Percentiles rank a stretch among this genome's conserved stretches.
Conservation (phyloP, 92 coral and sea anemone genomes). For the Siderastrea siderea region DNA sequence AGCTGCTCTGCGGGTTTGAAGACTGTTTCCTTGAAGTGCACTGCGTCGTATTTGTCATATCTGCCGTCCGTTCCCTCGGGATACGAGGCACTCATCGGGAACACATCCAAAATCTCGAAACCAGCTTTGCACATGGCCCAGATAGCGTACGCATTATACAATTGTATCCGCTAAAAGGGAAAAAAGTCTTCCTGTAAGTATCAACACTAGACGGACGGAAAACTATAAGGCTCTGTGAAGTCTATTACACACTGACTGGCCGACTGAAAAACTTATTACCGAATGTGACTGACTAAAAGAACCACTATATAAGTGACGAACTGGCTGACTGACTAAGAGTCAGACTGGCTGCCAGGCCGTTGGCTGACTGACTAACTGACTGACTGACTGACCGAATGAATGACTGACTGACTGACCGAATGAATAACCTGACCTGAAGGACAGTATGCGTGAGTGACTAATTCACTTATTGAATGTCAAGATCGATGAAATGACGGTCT, state of each 20-base stretch:
- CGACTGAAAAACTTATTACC: not conserved
- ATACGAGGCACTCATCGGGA: conserved; percentile 41
- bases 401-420: not conserved
- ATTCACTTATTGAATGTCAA: not conserved
- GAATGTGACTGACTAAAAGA: not conserved
- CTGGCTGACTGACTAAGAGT: not conserved
- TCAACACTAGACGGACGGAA: not conserved
- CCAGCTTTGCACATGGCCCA: conserved; percentile 63
- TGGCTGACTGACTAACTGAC: not conserved
- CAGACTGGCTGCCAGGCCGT: not conserved
- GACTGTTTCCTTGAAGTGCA: conserved; percentile 32
- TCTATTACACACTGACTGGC: not conserved
- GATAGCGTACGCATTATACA: conserved; percentile 42
- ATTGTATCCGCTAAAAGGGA: conserved; percentile 28
- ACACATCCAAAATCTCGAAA: conserved; percentile 39
- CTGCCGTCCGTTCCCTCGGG: conserved; percentile 49
- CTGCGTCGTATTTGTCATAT: conserved; percentile 32
- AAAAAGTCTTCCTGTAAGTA: not conserved
- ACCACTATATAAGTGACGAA: too few species aligned
- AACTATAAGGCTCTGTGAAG: not conserved
- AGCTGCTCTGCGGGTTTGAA: conserved; percentile 53
- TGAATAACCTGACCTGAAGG: not conserved
- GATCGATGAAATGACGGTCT: too few species aligned
- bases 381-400: not conserved
- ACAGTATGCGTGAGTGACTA: not conserved